phyloP scores from a whole-genome alignment of 2,797 vertebrate species.

The Philypnodon macrostomus region DNA sequence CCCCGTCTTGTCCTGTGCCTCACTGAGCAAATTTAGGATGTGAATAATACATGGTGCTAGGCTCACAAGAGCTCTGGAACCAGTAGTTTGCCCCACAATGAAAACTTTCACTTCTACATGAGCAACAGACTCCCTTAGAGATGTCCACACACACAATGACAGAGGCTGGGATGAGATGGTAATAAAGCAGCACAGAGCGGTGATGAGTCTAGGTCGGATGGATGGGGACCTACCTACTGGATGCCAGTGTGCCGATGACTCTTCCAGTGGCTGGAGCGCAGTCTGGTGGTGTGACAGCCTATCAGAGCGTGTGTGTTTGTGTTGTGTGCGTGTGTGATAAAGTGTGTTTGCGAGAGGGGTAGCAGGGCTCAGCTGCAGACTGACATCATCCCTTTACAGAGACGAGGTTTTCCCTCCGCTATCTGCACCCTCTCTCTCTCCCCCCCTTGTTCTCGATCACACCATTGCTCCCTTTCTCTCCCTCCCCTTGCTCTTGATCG shows the following conservation, averaged over 20 bases:
- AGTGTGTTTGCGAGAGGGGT: conserved; percentile 53
- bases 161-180: conserved; percentile 34
- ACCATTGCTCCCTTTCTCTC: conserved; percentile 17
- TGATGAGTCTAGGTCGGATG: conserved; percentile 60
- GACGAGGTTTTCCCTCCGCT: conserved; percentile 81
- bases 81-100: conserved; percentile 56
- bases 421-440: conserved; percentile 63
- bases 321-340: neutral
- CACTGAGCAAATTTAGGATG: conserved; percentile 45
- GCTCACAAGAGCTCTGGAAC: conserved; percentile 37
- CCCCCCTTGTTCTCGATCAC: conserved; percentile 17
- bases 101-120: conserved; percentile 58
- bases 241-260: conserved; percentile 54
- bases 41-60: conserved; percentile 48
- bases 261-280: conserved; percentile 36
- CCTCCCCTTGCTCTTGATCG: conserved; percentile 19
- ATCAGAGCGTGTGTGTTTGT: neutral
- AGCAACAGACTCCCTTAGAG: conserved; percentile 11
- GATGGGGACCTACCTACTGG: conserved; percentile 71
- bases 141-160: conserved; percentile 24
- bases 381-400: conserved; percentile 84
- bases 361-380: conserved; percentile 81
- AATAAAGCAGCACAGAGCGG: conserved; percentile 45
- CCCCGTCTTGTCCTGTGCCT: conserved; percentile 43
- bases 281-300: conserved; percentile 41